Base-by-base conservation (phyloP, 2,888 invertebrate genomes). In the Eucera pruinosa region DNA sequence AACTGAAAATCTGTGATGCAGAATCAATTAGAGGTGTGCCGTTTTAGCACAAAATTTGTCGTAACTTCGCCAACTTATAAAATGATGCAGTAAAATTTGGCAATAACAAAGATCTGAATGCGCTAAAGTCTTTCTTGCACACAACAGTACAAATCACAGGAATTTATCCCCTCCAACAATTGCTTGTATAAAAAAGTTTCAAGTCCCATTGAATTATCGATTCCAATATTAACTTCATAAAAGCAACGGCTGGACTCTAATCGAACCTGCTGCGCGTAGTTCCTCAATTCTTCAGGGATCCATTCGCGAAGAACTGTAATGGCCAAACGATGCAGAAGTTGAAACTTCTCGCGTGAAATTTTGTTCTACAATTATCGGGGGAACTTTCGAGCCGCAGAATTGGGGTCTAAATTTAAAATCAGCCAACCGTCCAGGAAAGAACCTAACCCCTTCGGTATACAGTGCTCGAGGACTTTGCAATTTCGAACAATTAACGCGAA, bases 401-500 rank as follows among this genome's bases (percentile, higher is more conserved):
- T 27, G 30, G 36, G 55, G 60, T 55, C 57, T 27, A 50, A 73
- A 74, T 72, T 67, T 50, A 75, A 72, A 79, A 79, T 58, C 58
- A n/a, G 3, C 15, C 25, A 11, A 15, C 18, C 15, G 45, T 2
- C 33, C 41, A 25, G 7, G 27, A 15, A 41, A 39, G 6, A 41
- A 5, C 18, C 65, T 18, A 47, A 30, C 25, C 48, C 13, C 20
- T 25, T 41, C 62, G 25, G 18, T 50, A 58, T 64, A 20, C 50
- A 30, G 15, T 47, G 39, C 48, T 62, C 67, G 61, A 77, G 68
- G 33, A 71, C 39, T 69, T 60, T 11, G 54, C 25, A 54, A 75
- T 48, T 27, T 55, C 61, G 66, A 76, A 66, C 69, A 75, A 75
- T 78, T 78, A 78, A 45, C 48, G 69, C 11, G 69, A 60, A 67